Conservation (phyloP, 2,113 vertebrate genomes). For the Paramisgurnus dabryanus region DNA sequence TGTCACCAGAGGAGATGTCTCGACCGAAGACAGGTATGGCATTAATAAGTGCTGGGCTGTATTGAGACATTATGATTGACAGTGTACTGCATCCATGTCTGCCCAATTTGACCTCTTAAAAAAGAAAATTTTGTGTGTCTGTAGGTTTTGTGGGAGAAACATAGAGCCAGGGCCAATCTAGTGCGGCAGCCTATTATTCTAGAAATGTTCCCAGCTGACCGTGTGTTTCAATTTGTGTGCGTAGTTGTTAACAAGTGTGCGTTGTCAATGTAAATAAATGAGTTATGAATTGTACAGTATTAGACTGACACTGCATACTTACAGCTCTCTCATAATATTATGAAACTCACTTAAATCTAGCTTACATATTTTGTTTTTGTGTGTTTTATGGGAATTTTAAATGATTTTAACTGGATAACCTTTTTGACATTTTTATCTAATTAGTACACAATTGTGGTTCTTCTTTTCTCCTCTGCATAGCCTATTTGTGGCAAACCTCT, state of each 20-base stretch:
- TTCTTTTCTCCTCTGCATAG: not conserved
- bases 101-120: conserved; percentile 1
- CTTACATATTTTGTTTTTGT: conserved; percentile 12
- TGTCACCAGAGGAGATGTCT: conserved; percentile 8
- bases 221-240: not conserved
- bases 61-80: conserved; percentile 15
- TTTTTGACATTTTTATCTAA: too few species aligned
- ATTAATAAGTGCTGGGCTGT: conserved; percentile 13
- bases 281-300: too few species aligned
- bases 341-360: too few species aligned
- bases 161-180: conserved; percentile 12
- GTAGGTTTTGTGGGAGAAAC: not conserved
- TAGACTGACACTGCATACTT: too few species aligned
- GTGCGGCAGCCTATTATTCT: not conserved
- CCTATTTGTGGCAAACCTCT: conserved; percentile 8
- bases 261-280: not conserved
- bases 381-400: not conserved
- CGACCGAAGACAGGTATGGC: conserved; percentile 20
- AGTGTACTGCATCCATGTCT: conserved; percentile 15
- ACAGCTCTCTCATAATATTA: too few species aligned
- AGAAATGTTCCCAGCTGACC: not conserved
- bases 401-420: too few species aligned
- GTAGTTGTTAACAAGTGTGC: conserved; percentile 6
- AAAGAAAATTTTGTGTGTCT: not conserved
- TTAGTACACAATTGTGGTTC: too few species aligned